Percentiles rank a stretch among this genome's conserved stretches.
These are phyloP conservation scores for Idaea straminata DNA, from an alignment of 2,888 invertebrate species.

Conservation along the genomic window DNA sequence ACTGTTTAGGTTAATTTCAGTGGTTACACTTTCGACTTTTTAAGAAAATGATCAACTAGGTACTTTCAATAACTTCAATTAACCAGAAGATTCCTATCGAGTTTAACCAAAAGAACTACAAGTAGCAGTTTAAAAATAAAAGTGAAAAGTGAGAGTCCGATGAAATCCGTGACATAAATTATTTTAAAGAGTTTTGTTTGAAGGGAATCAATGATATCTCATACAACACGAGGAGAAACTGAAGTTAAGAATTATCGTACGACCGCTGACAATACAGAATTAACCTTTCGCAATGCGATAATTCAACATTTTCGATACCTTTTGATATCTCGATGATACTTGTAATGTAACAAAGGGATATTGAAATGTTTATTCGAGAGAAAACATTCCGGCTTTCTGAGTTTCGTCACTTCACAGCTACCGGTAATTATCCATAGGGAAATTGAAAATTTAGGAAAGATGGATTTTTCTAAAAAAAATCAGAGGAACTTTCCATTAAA, in stretches of 20 bases:
- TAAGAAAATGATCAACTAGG: no score
- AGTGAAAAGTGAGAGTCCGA: slow-evolving; percentile 23
- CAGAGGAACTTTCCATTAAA: no score
- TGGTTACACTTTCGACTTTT: no score
- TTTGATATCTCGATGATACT: slow-evolving; percentile 28
- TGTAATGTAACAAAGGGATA: slow-evolving; percentile 28
- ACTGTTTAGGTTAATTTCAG: no score
- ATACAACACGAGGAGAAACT: slow-evolving; percentile 28
- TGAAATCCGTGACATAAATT: slow-evolving; percentile 26
- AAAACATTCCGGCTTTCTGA: background rate
- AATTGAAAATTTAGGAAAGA: background rate
- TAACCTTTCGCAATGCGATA: slow-evolving; percentile 49
- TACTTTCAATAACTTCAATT: no score
- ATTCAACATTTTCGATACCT: slow-evolving; percentile 49
- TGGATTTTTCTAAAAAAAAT: no score
- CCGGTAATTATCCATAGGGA: background rate
- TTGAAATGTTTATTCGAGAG: slow-evolving; percentile 10
- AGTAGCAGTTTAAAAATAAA: slow-evolving; percentile 4
- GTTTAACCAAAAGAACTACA: background rate
- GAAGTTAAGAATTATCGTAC: slow-evolving; percentile 42
- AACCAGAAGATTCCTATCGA: background rate
- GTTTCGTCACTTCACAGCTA: background rate
- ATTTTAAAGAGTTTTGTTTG: slow-evolving; percentile 28
- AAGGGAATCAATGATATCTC: slow-evolving; percentile 28
- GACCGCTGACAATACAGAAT: slow-evolving; percentile 43